These are phyloP conservation scores for Drosophila flavopinicola DNA, from an alignment of 2,888 invertebrate genomes.

Conservation along the genomic window DNA sequence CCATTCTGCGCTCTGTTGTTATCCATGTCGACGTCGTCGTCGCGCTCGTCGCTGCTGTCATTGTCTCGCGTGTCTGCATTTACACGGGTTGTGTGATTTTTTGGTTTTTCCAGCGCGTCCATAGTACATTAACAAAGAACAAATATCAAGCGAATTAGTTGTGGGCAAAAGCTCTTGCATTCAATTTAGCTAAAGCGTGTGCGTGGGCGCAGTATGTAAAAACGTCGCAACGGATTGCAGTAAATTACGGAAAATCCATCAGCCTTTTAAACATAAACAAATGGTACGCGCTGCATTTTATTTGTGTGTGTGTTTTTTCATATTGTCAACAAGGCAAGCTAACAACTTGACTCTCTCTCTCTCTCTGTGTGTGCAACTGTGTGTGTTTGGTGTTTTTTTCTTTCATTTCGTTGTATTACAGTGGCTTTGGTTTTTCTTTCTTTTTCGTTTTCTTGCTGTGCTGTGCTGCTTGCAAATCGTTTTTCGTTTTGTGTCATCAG, in stretches of 20 bases:
- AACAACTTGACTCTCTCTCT: conserved; percentile 12
- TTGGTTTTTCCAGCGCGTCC: conserved; percentile 61
- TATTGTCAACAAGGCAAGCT: conserved; percentile 10
- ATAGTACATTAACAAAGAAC: conserved; percentile 20
- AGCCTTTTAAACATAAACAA: conserved; percentile 65
- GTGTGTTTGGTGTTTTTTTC: conserved; percentile 10
- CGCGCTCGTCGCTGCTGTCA: conserved; percentile 43
- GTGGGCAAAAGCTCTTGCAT: conserved; percentile 27
- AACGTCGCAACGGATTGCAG: conserved; percentile 2
- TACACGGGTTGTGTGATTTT: conserved; percentile 61
- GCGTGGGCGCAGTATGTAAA: conserved; percentile 37
- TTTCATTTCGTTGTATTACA: conserved; percentile 32
- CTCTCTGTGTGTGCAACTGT: conserved; percentile 11
- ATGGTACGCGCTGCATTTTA: conserved; percentile 49
- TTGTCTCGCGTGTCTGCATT: conserved; percentile 71
- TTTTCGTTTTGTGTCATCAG: conserved; percentile 50
- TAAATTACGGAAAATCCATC: conserved; percentile 10
- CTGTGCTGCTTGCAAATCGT: conserved; percentile 21
- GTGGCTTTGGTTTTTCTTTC: conserved; percentile 8
- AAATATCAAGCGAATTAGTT: conserved; percentile 23
- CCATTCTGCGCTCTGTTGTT: conserved; percentile 71
- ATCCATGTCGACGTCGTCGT: conserved; percentile 55
- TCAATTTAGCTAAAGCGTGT: conserved; percentile 15
- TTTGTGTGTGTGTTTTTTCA: conserved; percentile 11
- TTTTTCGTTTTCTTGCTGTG: conserved; percentile 19